Evolutionary conservation across 2,888 invertebrate genomes (phyloP).

Genomic region (Zeuzera pyrina): DNA sequence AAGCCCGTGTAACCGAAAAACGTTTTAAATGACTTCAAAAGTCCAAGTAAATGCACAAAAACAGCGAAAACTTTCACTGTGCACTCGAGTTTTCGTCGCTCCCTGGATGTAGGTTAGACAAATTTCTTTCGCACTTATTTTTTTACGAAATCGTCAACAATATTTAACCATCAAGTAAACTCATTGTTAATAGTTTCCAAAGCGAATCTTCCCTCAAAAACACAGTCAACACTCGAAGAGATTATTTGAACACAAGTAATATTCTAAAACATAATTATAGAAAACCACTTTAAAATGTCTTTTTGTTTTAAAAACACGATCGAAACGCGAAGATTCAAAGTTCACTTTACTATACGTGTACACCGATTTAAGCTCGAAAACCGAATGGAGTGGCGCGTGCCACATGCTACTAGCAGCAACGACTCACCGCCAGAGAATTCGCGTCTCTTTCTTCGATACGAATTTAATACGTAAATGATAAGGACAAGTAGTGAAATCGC

Average conservation of each 20-base stretch:
- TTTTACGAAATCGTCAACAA: slow-evolving; percentile 38
- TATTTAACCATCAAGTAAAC: slow-evolving; percentile 10
- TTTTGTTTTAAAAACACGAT: slow-evolving; percentile 44
- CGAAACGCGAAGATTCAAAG: slow-evolving; percentile 36
- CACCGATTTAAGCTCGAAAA: slow-evolving; percentile 44
- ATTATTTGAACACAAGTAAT: background rate
- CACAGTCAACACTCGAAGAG: background rate
- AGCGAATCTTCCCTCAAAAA: background rate
- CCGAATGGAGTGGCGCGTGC: slow-evolving; percentile 69
- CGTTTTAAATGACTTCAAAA: slow-evolving; percentile 28
- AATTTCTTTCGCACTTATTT: slow-evolving; percentile 35
- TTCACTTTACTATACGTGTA: too few species aligned
- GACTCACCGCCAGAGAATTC: slow-evolving; percentile 28
- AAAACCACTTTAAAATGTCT: background rate
- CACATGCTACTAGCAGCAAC: slow-evolving; percentile 44
- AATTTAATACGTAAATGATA: slow-evolving; percentile 36
- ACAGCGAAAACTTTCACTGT: slow-evolving; percentile 61
- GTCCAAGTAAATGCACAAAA: slow-evolving; percentile 33
- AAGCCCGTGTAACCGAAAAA: slow-evolving; percentile 22
- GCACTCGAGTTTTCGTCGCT: slow-evolving; percentile 36
- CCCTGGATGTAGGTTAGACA: slow-evolving; percentile 51
- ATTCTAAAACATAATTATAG: background rate
- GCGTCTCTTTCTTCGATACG: slow-evolving; percentile 49
- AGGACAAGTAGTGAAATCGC: slow-evolving; percentile 36
- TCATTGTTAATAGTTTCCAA: background rate